Percentiles rank a stretch among this genome's conserved stretches.
These are phyloP conservation scores for Tokudaia tokunoshimensis DNA, from an alignment of 2,797 vertebrate genomes.

Conservation along the genomic window DNA sequence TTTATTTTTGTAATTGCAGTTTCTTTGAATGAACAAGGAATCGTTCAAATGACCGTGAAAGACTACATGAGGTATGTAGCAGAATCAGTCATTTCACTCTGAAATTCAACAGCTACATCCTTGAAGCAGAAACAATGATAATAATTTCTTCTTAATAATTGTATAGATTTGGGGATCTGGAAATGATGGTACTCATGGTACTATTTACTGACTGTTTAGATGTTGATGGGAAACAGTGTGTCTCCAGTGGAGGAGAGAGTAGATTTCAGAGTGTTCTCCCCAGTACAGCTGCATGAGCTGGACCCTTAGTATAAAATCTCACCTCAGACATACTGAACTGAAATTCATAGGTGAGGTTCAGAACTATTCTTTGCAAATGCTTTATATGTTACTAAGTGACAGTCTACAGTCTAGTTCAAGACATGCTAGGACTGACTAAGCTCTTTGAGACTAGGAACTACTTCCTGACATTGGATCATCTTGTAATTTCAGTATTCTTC, in stretches of 20 bases:
- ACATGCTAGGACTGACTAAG: not conserved
- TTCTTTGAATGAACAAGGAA: slow-evolving; percentile 86
- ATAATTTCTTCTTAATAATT: not conserved
- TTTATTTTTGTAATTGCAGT: slow-evolving; percentile 86
- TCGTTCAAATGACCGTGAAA: slow-evolving; percentile 86
- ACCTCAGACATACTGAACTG: not conserved
- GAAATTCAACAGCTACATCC: not conserved
- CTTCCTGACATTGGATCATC: not conserved
- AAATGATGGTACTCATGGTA: not conserved
- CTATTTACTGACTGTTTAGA: not conserved
- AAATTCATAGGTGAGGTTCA: not conserved
- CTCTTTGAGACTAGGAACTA: not conserved
- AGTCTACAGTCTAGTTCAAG: not conserved
- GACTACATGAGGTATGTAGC: slow-evolving; percentile 90
- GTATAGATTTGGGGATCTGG: not conserved
- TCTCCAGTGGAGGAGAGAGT: not conserved
- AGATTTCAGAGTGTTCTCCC: not conserved
- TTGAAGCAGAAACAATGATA: not conserved
- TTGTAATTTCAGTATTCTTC: not conserved
- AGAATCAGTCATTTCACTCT: not conserved
- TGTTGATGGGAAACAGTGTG: not conserved
- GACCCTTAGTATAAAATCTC: not conserved
- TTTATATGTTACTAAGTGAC: not conserved
- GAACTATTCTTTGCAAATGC: not conserved
- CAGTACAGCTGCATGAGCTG: not conserved